Evolutionary conservation across 2,797 vertebrate genomes (phyloP).

Genomic region (Chlorospingus flavigularis): DNA sequence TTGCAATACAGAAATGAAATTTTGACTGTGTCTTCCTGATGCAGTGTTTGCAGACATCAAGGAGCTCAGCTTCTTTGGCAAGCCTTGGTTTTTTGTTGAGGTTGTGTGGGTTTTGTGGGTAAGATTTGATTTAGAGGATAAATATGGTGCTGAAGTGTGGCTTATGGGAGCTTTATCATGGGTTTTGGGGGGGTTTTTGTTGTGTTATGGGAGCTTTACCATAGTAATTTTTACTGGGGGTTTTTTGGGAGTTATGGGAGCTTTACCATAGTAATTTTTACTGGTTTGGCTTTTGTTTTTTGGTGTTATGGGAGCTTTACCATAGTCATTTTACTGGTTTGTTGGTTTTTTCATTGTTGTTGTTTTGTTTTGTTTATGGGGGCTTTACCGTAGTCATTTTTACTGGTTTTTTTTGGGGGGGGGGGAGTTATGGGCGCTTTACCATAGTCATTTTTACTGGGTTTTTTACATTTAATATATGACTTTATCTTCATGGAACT

Average conservation of each 20-base stretch:
- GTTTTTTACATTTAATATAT: fast-evolving
- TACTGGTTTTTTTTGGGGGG: not conserved
- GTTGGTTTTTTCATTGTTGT: too few species aligned
- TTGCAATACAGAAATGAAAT: not conserved
- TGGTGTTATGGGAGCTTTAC: too few species aligned
- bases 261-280: not conserved
- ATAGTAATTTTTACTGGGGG: too few species aligned
- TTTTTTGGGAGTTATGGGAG: not conserved
- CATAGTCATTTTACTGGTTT: too few species aligned
- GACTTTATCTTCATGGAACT: not conserved
- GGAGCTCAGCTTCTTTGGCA: not conserved
- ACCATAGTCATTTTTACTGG: not conserved
- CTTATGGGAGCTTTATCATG: not conserved
- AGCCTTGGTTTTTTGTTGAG: not conserved
- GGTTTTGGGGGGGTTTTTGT: fast-evolving
- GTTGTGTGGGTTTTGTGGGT: fast-evolving
- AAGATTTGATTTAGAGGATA: not conserved
- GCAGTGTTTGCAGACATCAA: not conserved
- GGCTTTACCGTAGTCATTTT: not conserved
- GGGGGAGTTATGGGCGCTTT: not conserved
- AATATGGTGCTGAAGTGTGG: fast-evolving
- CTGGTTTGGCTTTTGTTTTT: too few species aligned
- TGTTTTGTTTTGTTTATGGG: too few species aligned
- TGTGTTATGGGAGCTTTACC: too few species aligned
- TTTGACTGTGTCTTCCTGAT: not conserved